Conservation (phyloP, 2,797 vertebrate species). For the Ammospiza maritima region DNA sequence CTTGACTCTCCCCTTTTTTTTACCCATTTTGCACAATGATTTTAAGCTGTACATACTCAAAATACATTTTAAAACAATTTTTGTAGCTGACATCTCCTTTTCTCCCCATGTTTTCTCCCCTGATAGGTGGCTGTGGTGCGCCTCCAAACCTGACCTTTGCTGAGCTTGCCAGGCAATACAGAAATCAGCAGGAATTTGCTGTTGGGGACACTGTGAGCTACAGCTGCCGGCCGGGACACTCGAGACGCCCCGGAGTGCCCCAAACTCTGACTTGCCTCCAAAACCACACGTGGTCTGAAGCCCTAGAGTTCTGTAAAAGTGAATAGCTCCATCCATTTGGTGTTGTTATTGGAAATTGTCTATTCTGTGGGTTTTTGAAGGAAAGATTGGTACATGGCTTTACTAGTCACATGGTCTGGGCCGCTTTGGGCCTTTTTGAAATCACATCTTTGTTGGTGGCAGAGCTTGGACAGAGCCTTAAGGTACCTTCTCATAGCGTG, state of each 20-base stretch:
- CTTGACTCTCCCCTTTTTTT: background rate
- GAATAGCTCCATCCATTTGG: constrained; percentile 63
- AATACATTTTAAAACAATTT: background rate
- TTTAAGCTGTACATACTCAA: background rate
- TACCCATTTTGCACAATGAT: background rate
- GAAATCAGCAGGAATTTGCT: background rate
- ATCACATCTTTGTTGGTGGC: background rate
- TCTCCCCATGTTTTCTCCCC: background rate
- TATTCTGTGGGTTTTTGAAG: background rate
- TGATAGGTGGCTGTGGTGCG: constrained; percentile 47
- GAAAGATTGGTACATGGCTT: constrained; percentile 40
- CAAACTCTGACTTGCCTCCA: constrained; percentile 46
- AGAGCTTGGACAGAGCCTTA: constrained; percentile 31
- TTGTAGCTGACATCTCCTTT: accelerated
- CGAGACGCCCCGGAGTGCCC: background rate
- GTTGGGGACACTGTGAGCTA: constrained; percentile 41
- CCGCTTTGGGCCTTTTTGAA: background rate
- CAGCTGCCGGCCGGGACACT: constrained; percentile 48
- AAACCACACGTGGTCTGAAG: constrained; percentile 66
- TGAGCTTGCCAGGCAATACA: background rate
- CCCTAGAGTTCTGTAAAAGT: constrained; percentile 63
- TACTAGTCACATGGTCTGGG: constrained; percentile 50
- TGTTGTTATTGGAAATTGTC: constrained; percentile 2
- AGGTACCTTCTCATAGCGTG: background rate
- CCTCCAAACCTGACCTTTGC: constrained; percentile 55